Base-by-base conservation (phyloP, 2,113 vertebrate genomes). In the Perca flavescens region DNA sequence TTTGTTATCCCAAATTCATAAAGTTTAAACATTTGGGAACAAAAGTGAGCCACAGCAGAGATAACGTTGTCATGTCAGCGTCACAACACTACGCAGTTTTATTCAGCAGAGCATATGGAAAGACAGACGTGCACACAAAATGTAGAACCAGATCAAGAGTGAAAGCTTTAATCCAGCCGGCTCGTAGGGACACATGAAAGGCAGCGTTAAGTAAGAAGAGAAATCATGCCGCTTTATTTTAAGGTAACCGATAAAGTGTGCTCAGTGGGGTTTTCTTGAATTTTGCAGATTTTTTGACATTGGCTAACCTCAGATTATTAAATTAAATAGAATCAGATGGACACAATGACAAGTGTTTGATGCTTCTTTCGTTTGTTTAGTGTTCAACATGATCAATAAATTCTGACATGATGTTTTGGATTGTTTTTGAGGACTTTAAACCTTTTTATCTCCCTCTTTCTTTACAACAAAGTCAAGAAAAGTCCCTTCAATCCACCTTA, bases 401-500 rank as follows among this genome's bases (percentile, higher is more conserved):
- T 47, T 75, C 21, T 25, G 16, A 49, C 14, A 11, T 71, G 22
- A 46, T 49, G 25, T 3, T 72, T 79, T 15, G 21, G 21, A 50
- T 50, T 52, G 4, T 36, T 22, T 34, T 21, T 74, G 4, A 52
- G 64, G n/a, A 16, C 58, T 68, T 71, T 11, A 34, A 46, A 40
- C 40, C 14, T 19, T 5, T 64, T 15, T 17, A 13, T 50, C 2
- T 31, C 11, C 10, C 6, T 19, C 11, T 54, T 1, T 49, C 19
- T 21, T 31, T 14, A 36, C 21, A n/a, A 49, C 65, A 73, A 75
- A 83, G 61, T 50, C n/a, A 50, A 54, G 25, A 43, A 43, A 3
- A 63, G 49, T 3, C 49, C 46, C 11, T 49, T 68, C 25, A 83
- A 25, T 80, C 67, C 71, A 68, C 43, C 61, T 19, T 71, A 87